These are phyloP conservation scores for Enteromius anoplus DNA, from an alignment of 2,797 vertebrate species.

Conservation along the genomic window DNA sequence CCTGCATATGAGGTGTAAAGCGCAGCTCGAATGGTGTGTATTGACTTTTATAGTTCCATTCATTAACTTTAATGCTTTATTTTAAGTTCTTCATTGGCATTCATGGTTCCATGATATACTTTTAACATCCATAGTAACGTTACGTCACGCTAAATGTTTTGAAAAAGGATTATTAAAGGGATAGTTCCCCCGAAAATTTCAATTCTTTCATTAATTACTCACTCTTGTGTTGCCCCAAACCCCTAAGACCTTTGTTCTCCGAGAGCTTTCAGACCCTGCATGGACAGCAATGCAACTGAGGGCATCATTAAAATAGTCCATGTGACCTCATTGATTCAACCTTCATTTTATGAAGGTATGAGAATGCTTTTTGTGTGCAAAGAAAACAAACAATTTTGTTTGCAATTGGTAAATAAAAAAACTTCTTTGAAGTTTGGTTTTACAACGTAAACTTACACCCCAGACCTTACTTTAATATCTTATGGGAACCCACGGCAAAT, in stretches of 20 bases:
- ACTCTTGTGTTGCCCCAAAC: not conserved
- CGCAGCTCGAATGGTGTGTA: not conserved
- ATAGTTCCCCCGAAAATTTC: not conserved
- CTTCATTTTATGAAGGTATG: not conserved
- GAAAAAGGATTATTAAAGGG: not conserved
- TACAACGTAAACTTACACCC: not conserved
- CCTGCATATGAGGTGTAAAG: slow-evolving; percentile 4
- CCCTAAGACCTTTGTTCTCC: not conserved
- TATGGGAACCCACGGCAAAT: not conserved
- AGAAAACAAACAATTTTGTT: not conserved
- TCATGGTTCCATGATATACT: not conserved
- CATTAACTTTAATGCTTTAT: not conserved
- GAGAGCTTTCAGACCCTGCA: not conserved
- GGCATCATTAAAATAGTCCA: not conserved
- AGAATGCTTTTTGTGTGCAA: not conserved
- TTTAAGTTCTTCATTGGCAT: not conserved
- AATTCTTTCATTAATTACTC: not conserved
- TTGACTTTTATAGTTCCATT: not conserved
- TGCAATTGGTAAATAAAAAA: too few relatives aligned
- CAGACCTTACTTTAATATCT: not conserved
- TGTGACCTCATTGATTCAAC: not conserved
- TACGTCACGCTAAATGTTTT: not conserved
- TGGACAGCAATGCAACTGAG: not conserved
- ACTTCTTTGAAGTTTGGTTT: not conserved
- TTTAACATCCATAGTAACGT: not conserved